Percentiles rank a stretch among this genome's conserved stretches.
Conservation (phyloP, 2,888 invertebrate genomes). For the Andrena trimmerana region DNA sequence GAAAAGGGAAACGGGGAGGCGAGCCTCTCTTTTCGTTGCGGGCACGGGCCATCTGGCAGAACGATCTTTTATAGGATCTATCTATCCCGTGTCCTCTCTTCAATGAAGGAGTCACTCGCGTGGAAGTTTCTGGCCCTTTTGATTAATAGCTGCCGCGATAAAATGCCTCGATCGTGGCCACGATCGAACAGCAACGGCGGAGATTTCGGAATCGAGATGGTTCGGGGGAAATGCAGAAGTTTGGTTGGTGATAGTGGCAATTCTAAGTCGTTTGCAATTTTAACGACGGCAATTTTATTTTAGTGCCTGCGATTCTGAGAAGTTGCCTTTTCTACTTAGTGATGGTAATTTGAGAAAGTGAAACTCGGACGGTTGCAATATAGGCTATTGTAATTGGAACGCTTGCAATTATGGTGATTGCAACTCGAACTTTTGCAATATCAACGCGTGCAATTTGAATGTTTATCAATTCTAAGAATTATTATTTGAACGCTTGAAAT, state of each 20-base stretch:
- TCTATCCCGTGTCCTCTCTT: slow-evolving; percentile 62
- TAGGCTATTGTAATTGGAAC: not conserved
- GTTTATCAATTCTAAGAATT: too few relatives aligned
- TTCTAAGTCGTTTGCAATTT: too few relatives aligned
- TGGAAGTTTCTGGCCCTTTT: slow-evolving; percentile 63
- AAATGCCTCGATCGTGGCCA: slow-evolving; percentile 46
- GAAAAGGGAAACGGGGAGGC: slow-evolving; percentile 24
- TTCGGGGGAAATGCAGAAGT: too few relatives aligned
- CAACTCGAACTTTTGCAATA: not conserved
- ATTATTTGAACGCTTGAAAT: too few relatives aligned
- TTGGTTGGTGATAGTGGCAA: too few relatives aligned
- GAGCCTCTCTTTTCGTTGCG: slow-evolving; percentile 56
- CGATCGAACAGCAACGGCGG: slow-evolving; percentile 36
- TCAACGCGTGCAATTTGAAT: not conserved
- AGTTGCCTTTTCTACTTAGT: too few relatives aligned
- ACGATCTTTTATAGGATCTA: slow-evolving; percentile 71
- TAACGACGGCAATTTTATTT: too few relatives aligned
- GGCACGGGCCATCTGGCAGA: slow-evolving; percentile 74
- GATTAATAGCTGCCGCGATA: slow-evolving; percentile 69
- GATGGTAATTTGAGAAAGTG: too few relatives aligned
- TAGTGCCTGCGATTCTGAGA: too few relatives aligned
- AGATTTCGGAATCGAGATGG: not conserved
- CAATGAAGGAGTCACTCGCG: slow-evolving; percentile 65
- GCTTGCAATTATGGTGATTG: not conserved
- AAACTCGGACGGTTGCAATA: too few relatives aligned